phyloP scores from a whole-genome alignment of 2,113 vertebrate genomes.

The Psittacula cyanocephala region DNA sequence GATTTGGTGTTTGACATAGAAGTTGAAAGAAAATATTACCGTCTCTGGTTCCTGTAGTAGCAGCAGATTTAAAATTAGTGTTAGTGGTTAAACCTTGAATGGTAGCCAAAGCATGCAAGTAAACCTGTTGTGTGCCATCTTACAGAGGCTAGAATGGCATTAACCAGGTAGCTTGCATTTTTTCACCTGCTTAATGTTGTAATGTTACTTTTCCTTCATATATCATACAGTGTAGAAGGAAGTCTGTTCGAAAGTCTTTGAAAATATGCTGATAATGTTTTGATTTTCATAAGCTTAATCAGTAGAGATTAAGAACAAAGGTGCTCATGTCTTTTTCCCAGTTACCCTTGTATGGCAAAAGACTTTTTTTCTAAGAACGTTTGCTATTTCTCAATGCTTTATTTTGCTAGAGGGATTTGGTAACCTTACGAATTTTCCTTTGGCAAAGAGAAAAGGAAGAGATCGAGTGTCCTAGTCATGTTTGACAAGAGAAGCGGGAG shows the following conservation, averaged over 20 bases:
- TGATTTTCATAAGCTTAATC: constrained; percentile 19
- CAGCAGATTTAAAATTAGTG: background rate
- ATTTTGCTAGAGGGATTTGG: background rate
- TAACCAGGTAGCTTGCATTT: background rate
- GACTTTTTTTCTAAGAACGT: background rate
- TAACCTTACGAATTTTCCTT: background rate
- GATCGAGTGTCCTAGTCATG: background rate
- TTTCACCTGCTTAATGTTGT: background rate
- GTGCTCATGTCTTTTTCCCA: background rate
- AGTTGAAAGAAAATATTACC: background rate
- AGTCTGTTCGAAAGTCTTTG: background rate
- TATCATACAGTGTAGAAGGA: background rate
- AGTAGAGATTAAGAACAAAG: constrained; percentile 4
- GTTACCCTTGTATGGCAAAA: background rate
- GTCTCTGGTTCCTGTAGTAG: background rate
- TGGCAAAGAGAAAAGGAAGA: background rate
- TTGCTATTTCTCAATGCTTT: background rate
- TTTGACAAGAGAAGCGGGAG: background rate
- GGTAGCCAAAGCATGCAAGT: background rate
- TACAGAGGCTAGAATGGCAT: background rate
- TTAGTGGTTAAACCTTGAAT: background rate
- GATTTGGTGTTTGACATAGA: background rate
- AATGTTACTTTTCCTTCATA: background rate
- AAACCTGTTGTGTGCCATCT: background rate
- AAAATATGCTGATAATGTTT: background rate